These are phyloP conservation scores for Crypturellus undulatus DNA, from an alignment of 2,113 vertebrate genomes.

Conservation along the genomic window DNA sequence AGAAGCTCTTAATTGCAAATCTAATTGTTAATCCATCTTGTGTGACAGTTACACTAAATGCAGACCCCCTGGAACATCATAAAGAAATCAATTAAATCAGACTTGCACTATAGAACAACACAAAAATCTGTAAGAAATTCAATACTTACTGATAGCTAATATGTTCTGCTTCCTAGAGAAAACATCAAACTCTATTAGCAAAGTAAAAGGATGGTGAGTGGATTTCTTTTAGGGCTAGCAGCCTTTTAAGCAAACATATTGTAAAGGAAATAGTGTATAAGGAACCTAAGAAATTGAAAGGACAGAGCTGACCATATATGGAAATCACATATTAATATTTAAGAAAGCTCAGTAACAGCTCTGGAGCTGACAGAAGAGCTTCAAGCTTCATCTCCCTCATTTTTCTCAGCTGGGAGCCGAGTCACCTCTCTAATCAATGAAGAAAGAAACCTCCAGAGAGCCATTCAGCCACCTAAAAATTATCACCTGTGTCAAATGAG, in stretches of 20 bases:
- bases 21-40: constrained; percentile 20
- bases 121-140: constrained; percentile 5
- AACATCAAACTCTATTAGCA: background rate
- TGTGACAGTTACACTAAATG: constrained; percentile 23
- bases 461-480: background rate
- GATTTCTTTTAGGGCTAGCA: background rate
- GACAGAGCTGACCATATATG: background rate
- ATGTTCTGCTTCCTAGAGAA: constrained; percentile 8
- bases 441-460: background rate
- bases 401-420: background rate
- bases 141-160: background rate
- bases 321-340: background rate
- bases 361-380: background rate
- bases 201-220: constrained; percentile 9
- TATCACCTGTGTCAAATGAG: background rate
- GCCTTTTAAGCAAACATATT: background rate
- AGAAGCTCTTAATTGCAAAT: constrained; percentile 10
- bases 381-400: background rate
- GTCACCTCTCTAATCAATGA: background rate
- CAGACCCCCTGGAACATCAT: background rate
- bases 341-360: background rate
- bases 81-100: constrained; percentile 54
- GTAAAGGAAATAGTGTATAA: background rate
- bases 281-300: background rate
- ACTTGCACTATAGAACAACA: background rate